Conservation (phyloP, 2,888 invertebrate species). For the Alviniconcha strummeri region DNA sequence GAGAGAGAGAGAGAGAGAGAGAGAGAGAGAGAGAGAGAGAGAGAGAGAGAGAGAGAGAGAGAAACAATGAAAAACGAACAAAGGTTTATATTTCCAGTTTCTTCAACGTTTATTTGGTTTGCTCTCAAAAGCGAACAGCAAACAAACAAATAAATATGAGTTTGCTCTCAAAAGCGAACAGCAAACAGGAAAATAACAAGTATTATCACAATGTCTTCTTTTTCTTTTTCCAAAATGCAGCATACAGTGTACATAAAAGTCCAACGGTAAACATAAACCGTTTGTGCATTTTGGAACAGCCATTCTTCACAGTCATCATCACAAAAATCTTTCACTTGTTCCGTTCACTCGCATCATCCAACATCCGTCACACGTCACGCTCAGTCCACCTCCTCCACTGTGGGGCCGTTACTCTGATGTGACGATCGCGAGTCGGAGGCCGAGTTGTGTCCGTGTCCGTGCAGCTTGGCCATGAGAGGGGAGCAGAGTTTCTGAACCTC, state of each 20-base stretch:
- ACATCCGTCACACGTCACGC: not conserved
- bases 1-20: not conserved
- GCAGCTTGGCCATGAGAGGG: constrained; percentile 82
- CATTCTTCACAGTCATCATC: no score
- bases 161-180: not conserved
- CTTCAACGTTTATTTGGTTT: no score
- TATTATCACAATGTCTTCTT: not conserved
- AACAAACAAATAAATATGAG: not conserved
- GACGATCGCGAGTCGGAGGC: constrained; percentile 45
- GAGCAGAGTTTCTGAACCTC: constrained; percentile 84
- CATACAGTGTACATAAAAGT: no score
- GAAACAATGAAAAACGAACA: not conserved
- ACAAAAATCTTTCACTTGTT: no score
- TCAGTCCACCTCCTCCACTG: constrained; percentile 79
- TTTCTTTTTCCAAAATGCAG: no score
- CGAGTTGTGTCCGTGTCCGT: constrained; percentile 42
- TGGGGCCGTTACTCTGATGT: constrained; percentile 72
- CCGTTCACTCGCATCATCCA: no score
- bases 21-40: not conserved
- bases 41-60: not conserved
- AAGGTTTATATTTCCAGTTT: not conserved
- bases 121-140: no score
- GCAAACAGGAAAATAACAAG: not conserved
- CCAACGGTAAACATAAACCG: no score
- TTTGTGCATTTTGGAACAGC: no score